These are phyloP conservation scores for Trissonchulus sp. DNA, from an alignment of 2,888 invertebrate genomes.

Conservation along the genomic window DNA sequence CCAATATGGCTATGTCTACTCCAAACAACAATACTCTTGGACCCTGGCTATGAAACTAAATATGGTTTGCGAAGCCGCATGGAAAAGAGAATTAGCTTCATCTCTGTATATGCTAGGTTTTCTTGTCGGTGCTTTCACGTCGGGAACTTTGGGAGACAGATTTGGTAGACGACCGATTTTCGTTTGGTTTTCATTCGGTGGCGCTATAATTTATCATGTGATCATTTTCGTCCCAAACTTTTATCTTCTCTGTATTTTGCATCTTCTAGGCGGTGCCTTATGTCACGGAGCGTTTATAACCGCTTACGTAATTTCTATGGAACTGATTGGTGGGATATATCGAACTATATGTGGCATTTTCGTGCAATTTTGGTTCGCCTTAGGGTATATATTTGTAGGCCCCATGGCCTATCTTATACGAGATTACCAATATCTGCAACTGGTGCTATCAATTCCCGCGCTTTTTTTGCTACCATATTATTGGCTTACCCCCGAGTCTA, in stretches of 20 bases:
- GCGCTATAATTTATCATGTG: constrained; percentile 7
- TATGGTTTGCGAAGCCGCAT: neutral
- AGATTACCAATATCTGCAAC: constrained; percentile 27
- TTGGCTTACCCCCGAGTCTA: constrained; percentile 33
- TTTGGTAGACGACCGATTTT: constrained; percentile 20
- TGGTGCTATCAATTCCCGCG: constrained; percentile 14
- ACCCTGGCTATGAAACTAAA: constrained; percentile 11
- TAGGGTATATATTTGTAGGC: constrained; percentile 29
- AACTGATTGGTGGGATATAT: constrained; percentile 28
- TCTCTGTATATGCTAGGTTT: constrained; percentile 23
- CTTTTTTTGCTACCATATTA: constrained; percentile 22
- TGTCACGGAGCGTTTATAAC: constrained; percentile 29
- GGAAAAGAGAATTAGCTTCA: constrained; percentile 15
- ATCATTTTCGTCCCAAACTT: constrained; percentile 24
- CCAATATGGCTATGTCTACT: neutral
- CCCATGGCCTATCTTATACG: constrained; percentile 29
- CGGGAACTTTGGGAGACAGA: neutral
- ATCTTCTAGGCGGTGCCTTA: constrained; percentile 28
- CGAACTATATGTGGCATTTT: constrained; percentile 31
- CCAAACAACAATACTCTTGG: neutral
- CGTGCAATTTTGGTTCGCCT: constrained; percentile 27
- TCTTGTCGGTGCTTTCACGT: constrained; percentile 9
- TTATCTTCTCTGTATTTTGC: constrained; percentile 20
- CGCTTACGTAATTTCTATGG: constrained; percentile 32
- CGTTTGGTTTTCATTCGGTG: neutral